phyloP scores from a whole-genome alignment of 2,113 vertebrate genomes.

The Crotalus tigris region DNA sequence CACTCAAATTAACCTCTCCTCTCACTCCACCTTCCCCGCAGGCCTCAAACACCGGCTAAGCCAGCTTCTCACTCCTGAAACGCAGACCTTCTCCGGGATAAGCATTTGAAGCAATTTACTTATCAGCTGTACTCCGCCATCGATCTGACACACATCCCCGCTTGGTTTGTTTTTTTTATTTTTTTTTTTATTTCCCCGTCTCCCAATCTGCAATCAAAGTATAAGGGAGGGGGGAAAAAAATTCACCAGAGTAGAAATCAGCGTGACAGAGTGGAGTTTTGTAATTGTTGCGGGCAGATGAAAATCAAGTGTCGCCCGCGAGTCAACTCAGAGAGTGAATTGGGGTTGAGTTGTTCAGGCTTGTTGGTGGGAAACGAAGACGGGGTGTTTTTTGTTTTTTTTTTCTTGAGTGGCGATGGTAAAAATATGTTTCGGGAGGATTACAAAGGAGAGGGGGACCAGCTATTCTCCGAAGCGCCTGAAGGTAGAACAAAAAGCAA shows the following conservation, averaged over 20 bases:
- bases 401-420: background rate
- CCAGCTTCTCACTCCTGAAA: background rate
- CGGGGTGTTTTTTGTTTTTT: background rate
- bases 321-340: background rate
- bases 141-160: slow-evolving; percentile 19
- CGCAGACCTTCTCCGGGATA: background rate
- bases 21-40: background rate
- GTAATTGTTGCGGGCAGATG: slow-evolving; percentile 27
- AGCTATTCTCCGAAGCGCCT: background rate
- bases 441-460: background rate
- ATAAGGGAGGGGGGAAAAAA: background rate
- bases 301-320: background rate
- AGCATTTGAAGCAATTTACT: slow-evolving; percentile 38
- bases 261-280: background rate
- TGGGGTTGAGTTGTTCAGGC: background rate
- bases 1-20: background rate
- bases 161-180: background rate
- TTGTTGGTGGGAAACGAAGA: background rate
- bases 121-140: background rate
- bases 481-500: too few species aligned
- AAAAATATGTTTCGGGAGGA: background rate
- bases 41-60: fast-evolving
- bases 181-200: background rate
- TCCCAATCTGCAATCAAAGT: slow-evolving; percentile 20
- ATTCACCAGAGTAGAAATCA: slow-evolving; percentile 26